These are phyloP conservation scores for Phoebastria nigripes DNA, from an alignment of 2,797 vertebrate species.

Conservation along the genomic window DNA sequence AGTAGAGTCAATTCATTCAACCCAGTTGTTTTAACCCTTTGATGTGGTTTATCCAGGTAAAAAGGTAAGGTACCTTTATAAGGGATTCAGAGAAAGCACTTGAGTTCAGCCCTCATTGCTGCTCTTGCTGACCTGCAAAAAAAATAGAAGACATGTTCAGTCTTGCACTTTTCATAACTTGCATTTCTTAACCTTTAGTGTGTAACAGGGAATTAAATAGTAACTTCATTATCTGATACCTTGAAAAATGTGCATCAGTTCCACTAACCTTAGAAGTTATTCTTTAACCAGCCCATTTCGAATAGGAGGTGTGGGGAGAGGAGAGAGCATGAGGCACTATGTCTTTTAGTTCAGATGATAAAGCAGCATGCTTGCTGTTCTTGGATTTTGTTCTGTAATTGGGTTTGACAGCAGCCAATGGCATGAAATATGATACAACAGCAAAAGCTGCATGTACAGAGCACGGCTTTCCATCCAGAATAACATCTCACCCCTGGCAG, in stretches of 20 bases:
- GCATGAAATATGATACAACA: not conserved
- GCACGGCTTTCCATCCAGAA: not conserved
- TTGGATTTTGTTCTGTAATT: not conserved
- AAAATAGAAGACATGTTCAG: not conserved
- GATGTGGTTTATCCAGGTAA: not conserved
- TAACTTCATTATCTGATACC: conserved; percentile 1
- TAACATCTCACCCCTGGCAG: not conserved
- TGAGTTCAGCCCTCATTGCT: not conserved
- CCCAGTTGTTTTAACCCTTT: not conserved
- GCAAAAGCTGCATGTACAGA: not conserved
- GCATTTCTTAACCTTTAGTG: not conserved
- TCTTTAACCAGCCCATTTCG: conserved; percentile 25
- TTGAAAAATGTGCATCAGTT: not conserved
- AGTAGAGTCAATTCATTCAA: not conserved
- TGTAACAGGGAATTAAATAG: conserved; percentile 19
- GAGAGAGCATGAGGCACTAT: not conserved
- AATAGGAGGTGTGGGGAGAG: not conserved
- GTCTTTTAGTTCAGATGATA: not conserved
- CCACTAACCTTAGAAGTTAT: not conserved
- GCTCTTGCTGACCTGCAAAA: not conserved
- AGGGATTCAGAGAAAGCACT: not conserved
- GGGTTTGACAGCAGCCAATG: not conserved
- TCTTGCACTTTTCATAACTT: not conserved
- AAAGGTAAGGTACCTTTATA: not conserved
- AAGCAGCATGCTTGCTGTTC: not conserved